Evolutionary conservation across 2,113 vertebrate genomes (phyloP).

Genomic region (Microtus richardsoni): DNA sequence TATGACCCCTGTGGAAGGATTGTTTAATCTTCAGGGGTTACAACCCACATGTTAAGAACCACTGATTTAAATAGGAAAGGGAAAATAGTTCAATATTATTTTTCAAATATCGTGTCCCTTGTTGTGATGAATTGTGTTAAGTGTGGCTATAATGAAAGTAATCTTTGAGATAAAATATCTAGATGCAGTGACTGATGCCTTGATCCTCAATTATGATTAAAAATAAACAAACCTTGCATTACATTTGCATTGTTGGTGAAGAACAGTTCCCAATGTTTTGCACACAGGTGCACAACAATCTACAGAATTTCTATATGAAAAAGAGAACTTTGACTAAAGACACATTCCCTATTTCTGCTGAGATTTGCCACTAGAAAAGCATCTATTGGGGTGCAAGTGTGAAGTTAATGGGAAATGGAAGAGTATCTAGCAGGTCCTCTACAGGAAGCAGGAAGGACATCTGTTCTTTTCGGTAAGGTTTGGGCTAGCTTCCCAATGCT

Average conservation of each 20-base stretch:
- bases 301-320: background rate
- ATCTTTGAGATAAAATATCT: slow-evolving; percentile 39
- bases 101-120: slow-evolving; percentile 7
- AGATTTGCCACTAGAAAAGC: background rate
- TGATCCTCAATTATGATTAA: background rate
- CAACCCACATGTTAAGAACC: background rate
- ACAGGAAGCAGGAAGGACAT: background rate
- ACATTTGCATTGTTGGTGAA: background rate
- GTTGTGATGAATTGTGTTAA: slow-evolving; percentile 20
- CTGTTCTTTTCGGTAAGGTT: background rate
- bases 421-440: background rate
- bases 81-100: background rate
- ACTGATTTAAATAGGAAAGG: background rate
- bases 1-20: background rate
- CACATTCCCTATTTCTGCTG: background rate
- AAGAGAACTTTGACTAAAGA: background rate
- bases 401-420: background rate
- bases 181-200: background rate
- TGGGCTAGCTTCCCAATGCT: background rate
- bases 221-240: background rate
- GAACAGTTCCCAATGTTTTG: background rate
- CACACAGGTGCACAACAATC: background rate
- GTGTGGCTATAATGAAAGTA: background rate
- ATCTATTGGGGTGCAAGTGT: background rate
- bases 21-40: background rate